phyloP scores from a whole-genome alignment of 2,113 vertebrate species.

The Grallaria varia region DNA sequence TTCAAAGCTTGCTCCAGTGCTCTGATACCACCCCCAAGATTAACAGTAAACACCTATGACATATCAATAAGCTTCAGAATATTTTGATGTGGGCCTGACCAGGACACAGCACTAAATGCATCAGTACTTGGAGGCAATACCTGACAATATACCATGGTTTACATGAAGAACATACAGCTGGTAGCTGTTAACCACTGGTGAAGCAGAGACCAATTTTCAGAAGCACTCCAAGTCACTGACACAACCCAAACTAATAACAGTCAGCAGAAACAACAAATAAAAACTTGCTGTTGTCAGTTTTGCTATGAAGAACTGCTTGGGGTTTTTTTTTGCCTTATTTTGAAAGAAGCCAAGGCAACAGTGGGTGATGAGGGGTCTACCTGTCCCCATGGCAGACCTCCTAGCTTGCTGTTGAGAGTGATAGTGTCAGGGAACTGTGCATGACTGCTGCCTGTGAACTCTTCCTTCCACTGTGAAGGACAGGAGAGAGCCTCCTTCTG shows the following conservation, averaged over 20 bases:
- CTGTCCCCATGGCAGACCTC: background rate
- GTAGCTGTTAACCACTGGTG: background rate
- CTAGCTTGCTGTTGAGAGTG: background rate
- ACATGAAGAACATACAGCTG: background rate
- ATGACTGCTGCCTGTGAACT: background rate
- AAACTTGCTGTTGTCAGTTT: background rate
- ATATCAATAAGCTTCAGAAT: background rate
- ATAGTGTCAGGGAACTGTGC: background rate
- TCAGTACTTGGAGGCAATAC: background rate
- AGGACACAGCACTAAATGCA: background rate
- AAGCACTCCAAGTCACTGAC: background rate
- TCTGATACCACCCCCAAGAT: background rate
- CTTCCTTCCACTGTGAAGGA: background rate
- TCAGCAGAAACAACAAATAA: background rate
- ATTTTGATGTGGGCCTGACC: background rate
- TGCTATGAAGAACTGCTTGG: background rate
- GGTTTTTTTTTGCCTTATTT: background rate
- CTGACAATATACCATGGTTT: background rate
- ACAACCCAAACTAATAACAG: background rate
- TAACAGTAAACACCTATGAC: background rate
- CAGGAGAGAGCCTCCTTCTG: background rate
- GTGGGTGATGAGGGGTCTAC: background rate
- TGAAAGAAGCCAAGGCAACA: background rate
- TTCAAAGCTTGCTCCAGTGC: background rate
- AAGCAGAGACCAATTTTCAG: background rate